These are phyloP conservation scores for Panopea generosa DNA, from an alignment of 2,888 invertebrate genomes.

Conservation along the genomic window DNA sequence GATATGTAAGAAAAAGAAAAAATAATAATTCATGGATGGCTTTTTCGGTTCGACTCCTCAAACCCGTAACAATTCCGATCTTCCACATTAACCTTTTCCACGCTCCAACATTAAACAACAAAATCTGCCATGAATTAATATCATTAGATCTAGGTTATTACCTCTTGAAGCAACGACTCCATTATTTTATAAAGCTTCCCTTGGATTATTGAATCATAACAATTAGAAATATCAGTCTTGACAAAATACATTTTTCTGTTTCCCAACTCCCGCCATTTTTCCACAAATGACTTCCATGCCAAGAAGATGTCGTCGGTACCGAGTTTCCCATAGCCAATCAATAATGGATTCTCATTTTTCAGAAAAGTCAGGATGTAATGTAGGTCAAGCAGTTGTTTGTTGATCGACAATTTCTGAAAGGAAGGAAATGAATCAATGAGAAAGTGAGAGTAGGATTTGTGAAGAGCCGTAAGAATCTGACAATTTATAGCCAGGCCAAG, in stretches of 20 bases:
- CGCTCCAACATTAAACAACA: too few relatives aligned
- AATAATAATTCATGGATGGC: too few relatives aligned
- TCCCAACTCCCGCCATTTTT: constrained; percentile 30
- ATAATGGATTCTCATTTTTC: constrained; percentile 60
- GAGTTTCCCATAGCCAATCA: constrained; percentile 73
- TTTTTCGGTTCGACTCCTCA: too few relatives aligned
- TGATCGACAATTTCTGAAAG: constrained; percentile 70
- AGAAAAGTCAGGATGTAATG: constrained; percentile 68
- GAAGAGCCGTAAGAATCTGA: too few relatives aligned
- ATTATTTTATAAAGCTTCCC: constrained; percentile 72
- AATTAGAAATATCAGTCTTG: constrained; percentile 80
- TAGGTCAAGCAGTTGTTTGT: constrained; percentile 73
- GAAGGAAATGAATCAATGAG: constrained; percentile 4
- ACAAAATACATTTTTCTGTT: constrained; percentile 80
- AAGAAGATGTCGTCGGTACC: constrained; percentile 74
- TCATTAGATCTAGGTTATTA: constrained; percentile 29
- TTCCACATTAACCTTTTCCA: too few relatives aligned
- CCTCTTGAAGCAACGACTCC: constrained; percentile 62
- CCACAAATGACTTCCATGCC: constrained; percentile 65
- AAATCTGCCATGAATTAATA: too few relatives aligned
- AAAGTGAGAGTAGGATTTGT: too few relatives aligned
- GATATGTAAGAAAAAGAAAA: too few relatives aligned
- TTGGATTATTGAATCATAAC: constrained; percentile 80
- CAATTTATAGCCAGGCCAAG: too few relatives aligned
- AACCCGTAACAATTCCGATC: too few relatives aligned